Evolutionary conservation across 2,797 vertebrate species (phyloP).

Genomic region (Tachyglossus aculeatus): DNA sequence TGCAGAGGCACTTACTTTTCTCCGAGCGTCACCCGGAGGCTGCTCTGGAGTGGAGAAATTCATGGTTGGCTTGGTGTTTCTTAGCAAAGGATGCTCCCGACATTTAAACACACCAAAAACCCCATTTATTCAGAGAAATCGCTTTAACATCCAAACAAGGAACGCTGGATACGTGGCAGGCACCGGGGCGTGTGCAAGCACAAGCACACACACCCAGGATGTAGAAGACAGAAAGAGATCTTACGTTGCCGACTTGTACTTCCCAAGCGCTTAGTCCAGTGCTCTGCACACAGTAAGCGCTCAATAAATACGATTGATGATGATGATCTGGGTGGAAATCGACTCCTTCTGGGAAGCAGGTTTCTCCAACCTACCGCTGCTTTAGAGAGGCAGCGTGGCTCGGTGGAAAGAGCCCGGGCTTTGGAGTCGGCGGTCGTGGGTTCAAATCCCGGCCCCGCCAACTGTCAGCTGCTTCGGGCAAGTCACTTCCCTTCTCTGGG

Average conservation of each 20-base stretch:
- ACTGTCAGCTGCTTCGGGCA: too few relatives aligned
- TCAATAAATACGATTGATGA: too few relatives aligned
- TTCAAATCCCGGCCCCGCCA: too few relatives aligned
- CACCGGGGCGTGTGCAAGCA: not conserved
- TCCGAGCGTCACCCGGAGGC: conserved; percentile 94
- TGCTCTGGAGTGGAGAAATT: conserved; percentile 95
- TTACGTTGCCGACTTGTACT: too few relatives aligned
- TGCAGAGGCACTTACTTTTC: conserved; percentile 93
- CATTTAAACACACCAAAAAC: conserved; percentile 49
- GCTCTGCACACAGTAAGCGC: too few relatives aligned
- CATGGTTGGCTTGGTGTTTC: conserved; percentile 71
- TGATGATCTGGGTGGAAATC: not conserved
- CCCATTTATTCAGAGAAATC: conserved; percentile 40
- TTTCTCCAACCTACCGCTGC: too few relatives aligned
- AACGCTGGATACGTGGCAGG: not conserved
- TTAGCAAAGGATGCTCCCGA: conserved; percentile 58
- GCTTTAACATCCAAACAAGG: conserved; percentile 13
- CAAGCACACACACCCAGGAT: not conserved
- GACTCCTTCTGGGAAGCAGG: not conserved
- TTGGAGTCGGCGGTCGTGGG: too few relatives aligned
- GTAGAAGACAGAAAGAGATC: not conserved
- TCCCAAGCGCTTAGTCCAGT: too few relatives aligned
- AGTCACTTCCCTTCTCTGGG: too few relatives aligned
- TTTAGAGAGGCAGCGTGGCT: too few relatives aligned
- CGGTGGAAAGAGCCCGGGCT: too few relatives aligned